Evolutionary conservation across 2,888 invertebrate species (phyloP), one percentile per base, ranked within the genome.

Genomic region (Ophioninae sp.): DNA sequence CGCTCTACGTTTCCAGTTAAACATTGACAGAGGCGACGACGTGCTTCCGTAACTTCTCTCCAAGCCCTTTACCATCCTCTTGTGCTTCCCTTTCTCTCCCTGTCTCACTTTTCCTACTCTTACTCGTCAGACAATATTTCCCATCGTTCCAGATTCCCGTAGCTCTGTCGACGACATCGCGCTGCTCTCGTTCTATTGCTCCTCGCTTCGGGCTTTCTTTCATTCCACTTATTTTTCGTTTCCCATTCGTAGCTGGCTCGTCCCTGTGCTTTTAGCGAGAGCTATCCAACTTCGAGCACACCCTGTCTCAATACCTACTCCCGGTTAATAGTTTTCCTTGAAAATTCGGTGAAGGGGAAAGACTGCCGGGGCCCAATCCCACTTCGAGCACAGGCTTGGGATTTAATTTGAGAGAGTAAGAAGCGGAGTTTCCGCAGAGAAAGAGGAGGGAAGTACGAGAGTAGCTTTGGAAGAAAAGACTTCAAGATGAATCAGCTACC

Each of bases 371-470:
- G 37, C 10, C 57, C 56, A 21, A 21, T 10, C 17, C 44, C 7
- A 74, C 13, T 50, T 39, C 56, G 44, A 76, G 65, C 41, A 21
- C 67, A 65, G 77, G 80, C 76, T 82, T 61, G 75, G 84, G 84
- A 87, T 87, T 87, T 87, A 86, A 87, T 87, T 86, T 85, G 83
- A 86, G 84, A 84, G 83, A 64, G 85, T 80, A 80, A 83, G 81
- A 83, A 85, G 81, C 78, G 81, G 79, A 81, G 79, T 79, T 79
- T 82, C 37, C 37, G 21, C 73, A 74, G 74, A 78, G 78, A 77
- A 79, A 41, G 44, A 8, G 62, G 67, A 13, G 30, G 62, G 72
- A 75, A 79, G 79, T 79, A 61, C 37, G 73, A 57, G 68, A 82
- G 75, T 79, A 68, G 65, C 74, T 73, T 79, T 64, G 44, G 59